Conservation (phyloP, 2,113 vertebrate genomes). For the Neotragus pygmaeus region DNA sequence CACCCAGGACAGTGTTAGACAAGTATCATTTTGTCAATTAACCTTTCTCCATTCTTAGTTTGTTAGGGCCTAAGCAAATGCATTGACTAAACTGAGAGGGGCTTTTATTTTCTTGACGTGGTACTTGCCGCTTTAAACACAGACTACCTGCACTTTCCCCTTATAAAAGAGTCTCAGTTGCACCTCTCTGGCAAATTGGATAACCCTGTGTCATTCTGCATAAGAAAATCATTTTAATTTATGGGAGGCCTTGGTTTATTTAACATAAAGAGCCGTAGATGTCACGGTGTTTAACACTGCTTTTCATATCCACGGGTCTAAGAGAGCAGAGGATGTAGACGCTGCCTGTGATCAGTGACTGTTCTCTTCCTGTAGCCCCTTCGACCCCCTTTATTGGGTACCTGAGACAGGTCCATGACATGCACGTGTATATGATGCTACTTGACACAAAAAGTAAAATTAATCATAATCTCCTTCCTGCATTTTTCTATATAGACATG, state of each 20-base stretch:
- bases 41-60: constrained; percentile 78
- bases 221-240: constrained; percentile 76
- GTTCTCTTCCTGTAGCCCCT: not conserved
- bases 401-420: not conserved
- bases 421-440: no score
- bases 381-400: not conserved
- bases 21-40: constrained; percentile 84
- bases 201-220: constrained; percentile 74
- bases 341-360: not conserved
- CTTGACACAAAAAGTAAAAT: not conserved
- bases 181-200: constrained; percentile 73
- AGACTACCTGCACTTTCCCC: constrained; percentile 78
- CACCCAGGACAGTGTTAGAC: constrained; percentile 60
- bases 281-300: constrained; percentile 57
- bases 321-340: constrained; percentile 34
- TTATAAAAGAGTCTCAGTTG: constrained; percentile 52
- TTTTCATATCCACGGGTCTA: not conserved
- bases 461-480: not conserved
- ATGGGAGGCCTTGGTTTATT: constrained; percentile 67
- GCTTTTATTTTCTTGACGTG: constrained; percentile 25
- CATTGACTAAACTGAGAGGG: constrained; percentile 64
- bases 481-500: not conserved
- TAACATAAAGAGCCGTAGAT: constrained; percentile 63
- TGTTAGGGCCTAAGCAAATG: constrained; percentile 76
- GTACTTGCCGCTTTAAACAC: constrained; percentile 69